These are phyloP conservation scores for Platycercus adscitus DNA, from an alignment of 2,113 vertebrate species.

Conservation along the genomic window DNA sequence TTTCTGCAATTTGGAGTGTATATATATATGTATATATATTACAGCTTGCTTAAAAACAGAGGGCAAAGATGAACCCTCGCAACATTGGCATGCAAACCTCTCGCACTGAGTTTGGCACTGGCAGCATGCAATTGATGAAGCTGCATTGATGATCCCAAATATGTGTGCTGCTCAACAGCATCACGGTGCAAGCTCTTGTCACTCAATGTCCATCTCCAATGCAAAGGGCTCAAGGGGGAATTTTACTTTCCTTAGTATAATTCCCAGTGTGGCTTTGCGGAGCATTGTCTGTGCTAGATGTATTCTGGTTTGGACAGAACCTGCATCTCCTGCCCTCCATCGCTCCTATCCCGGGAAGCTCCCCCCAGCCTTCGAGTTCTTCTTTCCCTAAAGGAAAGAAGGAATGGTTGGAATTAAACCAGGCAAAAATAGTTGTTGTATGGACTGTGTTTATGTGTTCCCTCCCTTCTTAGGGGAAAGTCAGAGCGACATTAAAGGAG, in stretches of 20 bases:
- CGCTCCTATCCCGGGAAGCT: constrained; percentile 42
- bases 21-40: neutral
- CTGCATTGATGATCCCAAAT: neutral
- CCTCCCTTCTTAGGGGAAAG: neutral
- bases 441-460: neutral
- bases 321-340: constrained; percentile 71
- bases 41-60: neutral
- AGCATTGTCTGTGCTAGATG: neutral
- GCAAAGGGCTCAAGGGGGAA: neutral
- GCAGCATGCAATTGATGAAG: neutral
- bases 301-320: constrained; percentile 72
- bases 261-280: neutral
- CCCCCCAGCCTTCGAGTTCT: constrained; percentile 51
- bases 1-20: neutral
- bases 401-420: neutral
- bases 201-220: fast-evolving
- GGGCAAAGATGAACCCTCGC: neutral
- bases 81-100: neutral
- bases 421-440: neutral
- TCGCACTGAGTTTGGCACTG: neutral
- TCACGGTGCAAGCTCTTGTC: neutral
- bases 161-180: fast-evolving
- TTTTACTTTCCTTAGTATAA: neutral
- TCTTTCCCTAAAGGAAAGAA: constrained; percentile 65
- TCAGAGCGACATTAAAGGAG: neutral